Evolutionary conservation across 2,888 invertebrate genomes (phyloP).

Genomic region (Noctua janthina): DNA sequence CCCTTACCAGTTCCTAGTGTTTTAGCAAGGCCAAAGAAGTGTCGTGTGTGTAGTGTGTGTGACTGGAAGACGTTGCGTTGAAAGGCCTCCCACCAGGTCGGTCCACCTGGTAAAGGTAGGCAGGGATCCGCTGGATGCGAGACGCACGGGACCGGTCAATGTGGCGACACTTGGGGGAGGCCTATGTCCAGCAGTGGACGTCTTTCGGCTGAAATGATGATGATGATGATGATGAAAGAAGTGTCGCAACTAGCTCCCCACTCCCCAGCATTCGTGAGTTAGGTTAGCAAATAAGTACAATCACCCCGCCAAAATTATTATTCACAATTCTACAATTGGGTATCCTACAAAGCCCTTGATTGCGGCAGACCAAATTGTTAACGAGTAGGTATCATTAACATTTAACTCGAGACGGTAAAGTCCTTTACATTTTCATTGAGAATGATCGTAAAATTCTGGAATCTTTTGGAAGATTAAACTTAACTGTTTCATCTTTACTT

Average conservation of each 20-base stretch:
- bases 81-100: too few species aligned
- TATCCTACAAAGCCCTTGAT: conserved; percentile 23
- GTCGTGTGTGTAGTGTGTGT: too few species aligned
- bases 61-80: too few species aligned
- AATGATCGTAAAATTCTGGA: conserved; percentile 11
- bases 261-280: neutral
- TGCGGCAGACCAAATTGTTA: conserved; percentile 39
- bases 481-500: neutral
- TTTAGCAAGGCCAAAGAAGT: too few species aligned
- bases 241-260: neutral
- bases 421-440: conserved; percentile 25
- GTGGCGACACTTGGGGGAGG: too few species aligned
- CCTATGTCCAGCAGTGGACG: too few species aligned
- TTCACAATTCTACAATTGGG: conserved; percentile 8
- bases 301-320: conserved; percentile 8
- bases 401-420: conserved; percentile 8
- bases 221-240: too few species aligned
- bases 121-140: too few species aligned
- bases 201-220: too few species aligned
- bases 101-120: too few species aligned
- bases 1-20: neutral
- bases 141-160: too few species aligned
- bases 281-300: neutral
- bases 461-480: conserved; percentile 12
- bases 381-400: conserved; percentile 34